A percentile compares a stretch with the other conserved stretches of the same genome.
These are phyloP conservation scores for Cephalotes varians DNA, from an alignment of 2,888 invertebrate species.

Conservation along the genomic window DNA sequence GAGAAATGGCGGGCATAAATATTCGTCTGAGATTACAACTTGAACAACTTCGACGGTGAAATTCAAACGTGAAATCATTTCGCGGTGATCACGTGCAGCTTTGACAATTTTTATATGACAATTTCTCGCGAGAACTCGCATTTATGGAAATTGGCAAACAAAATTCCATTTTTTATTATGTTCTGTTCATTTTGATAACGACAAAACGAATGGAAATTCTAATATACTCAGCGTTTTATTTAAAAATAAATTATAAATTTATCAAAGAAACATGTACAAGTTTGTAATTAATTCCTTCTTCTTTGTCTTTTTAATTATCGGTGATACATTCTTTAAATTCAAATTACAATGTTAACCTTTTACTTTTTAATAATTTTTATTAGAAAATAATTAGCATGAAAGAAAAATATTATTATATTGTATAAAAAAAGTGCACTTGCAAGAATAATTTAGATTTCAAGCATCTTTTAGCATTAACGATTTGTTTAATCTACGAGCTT, in stretches of 20 bases:
- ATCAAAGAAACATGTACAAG: neutral
- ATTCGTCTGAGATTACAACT: conserved; percentile 3
- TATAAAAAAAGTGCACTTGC: neutral
- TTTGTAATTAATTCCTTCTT: neutral
- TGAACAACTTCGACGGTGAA: neutral
- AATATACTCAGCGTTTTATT: neutral
- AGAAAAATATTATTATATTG: neutral
- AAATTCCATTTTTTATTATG: neutral
- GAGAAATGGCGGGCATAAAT: conserved; percentile 35
- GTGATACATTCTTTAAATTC: neutral
- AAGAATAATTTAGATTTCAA: neutral
- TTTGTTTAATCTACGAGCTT: neutral
- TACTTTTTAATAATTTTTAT: neutral
- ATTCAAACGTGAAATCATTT: conserved; percentile 26
- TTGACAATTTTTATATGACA: neutral
- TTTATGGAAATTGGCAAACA: neutral
- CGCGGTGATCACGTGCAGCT: neutral
- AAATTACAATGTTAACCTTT: neutral
- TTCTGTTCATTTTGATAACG: neutral
- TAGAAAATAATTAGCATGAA: neutral
- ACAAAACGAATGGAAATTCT: neutral
- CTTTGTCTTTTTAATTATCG: neutral
- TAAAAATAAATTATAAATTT: conserved; percentile 9
- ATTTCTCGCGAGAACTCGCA: neutral
- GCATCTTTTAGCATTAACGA: neutral